Evolutionary conservation across 1,140 invertebrate genomes (phyloP), one percentile per base, ranked within the genome.

Genomic region (Drosophila fuyamai): DNA sequence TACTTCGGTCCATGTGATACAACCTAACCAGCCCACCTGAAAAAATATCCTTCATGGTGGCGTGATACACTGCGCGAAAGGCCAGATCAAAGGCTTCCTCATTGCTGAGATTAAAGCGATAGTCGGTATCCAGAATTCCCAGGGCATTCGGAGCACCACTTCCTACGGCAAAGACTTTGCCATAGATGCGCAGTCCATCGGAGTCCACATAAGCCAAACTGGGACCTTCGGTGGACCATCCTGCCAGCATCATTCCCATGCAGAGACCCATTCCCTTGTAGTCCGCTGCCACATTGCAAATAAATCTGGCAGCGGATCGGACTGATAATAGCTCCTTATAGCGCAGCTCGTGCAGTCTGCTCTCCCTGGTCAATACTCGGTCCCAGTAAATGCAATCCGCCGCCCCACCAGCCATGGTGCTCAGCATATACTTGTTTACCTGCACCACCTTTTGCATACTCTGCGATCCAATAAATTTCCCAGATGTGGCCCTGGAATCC

Each of bases 331-430:
- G 9, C 7, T 32, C 7, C 13, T 99, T 47, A 89, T 99, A 99
- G 59, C 98, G 91, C 6, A 99, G 93, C 93, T 99, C 98, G 93
- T 99, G 98, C 74, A 99, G 94, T 40, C 98, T 96, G 88, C 96
- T 98, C 90, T 99, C 97, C 91, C 98, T 98, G 0, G 97, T 95
- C 5, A 99, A 93, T 14, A 99, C 97, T 61, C 98, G 93, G 90
- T 99, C 97, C 99, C 99, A 99, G 92, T 99, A 99, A 1, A 97
- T 95, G 93, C 98, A 99, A 94, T 99, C 99, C 12, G 98, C 98
- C 27, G 99, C 98, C 60, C 94, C 94, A 40, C 95, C 95, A 27
- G 95, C 94, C 53, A 95, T 86, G 0, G 95, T 95, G 44, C 94
- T 76, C 67, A 84, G 40, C 10, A 84, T 67, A 81, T 97, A 98